Evolutionary conservation across 2,888 invertebrate genomes (phyloP).

Genomic region (Xestia rhomboidea): DNA sequence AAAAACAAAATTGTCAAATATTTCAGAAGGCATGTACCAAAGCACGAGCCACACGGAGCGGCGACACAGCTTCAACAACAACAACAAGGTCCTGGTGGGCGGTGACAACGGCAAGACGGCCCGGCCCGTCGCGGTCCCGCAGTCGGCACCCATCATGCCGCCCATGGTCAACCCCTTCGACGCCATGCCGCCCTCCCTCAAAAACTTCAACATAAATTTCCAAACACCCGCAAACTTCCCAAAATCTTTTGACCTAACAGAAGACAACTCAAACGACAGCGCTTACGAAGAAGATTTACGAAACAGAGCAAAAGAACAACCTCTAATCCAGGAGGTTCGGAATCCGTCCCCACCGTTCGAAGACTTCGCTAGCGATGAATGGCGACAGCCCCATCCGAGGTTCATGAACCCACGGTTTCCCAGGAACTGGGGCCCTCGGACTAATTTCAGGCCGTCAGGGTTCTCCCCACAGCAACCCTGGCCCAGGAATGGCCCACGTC

Average conservation of each 20-base stretch:
- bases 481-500: conserved; percentile 82
- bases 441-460: conserved; percentile 77
- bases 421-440: conserved; percentile 84
- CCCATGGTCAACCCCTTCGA: conserved; percentile 84
- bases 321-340: conserved; percentile 43
- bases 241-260: conserved; percentile 51
- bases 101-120: conserved; percentile 55
- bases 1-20: conserved; percentile 8
- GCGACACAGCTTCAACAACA: conserved; percentile 85
- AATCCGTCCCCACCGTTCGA: conserved; percentile 70
- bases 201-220: conserved; percentile 71
- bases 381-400: conserved; percentile 69
- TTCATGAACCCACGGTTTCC: conserved; percentile 82
- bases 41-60: conserved; percentile 84
- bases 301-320: conserved; percentile 71
- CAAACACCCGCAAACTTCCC: conserved; percentile 60
- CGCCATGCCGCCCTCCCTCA: conserved; percentile 79
- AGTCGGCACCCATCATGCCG: conserved; percentile 73
- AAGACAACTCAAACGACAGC: conserved; percentile 72
- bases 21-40: conserved; percentile 82
- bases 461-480: conserved; percentile 75
- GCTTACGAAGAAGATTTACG: conserved; percentile 79
- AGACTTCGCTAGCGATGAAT: conserved; percentile 74
- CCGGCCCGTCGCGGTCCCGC: conserved; percentile 33
- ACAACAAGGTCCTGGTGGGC: conserved; percentile 87